These are phyloP conservation scores for Anguilla pacifica DNA, from an alignment of 2,797 vertebrate species.

Conservation along the genomic window DNA sequence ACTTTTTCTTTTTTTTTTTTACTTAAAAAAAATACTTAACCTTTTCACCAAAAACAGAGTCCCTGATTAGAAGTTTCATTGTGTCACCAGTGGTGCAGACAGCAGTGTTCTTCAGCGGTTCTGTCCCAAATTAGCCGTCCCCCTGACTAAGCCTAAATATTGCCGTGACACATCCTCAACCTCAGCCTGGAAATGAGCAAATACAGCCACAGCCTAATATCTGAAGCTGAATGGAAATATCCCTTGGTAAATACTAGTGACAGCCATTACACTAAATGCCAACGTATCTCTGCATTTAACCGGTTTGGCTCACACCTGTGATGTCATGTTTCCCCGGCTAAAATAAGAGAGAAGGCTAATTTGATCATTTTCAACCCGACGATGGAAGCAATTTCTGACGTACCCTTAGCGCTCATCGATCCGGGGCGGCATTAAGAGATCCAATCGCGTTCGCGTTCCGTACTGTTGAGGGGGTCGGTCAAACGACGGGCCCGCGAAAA, in stretches of 20 bases:
- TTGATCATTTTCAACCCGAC: not conserved
- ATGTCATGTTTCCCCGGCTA: constrained; percentile 13
- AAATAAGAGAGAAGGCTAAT: constrained; percentile 1
- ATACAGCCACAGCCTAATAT: not conserved
- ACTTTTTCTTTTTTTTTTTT: not conserved
- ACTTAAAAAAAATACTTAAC: not conserved
- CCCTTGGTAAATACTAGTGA: constrained; percentile 3
- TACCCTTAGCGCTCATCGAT: not conserved
- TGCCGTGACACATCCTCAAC: not conserved
- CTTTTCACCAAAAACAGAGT: not conserved
- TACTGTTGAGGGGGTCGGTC: not conserved
- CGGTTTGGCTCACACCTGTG: not conserved
- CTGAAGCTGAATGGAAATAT: constrained; percentile 4
- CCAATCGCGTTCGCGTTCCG: too few relatives aligned
- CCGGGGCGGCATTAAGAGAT: not conserved
- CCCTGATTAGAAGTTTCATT: not conserved
- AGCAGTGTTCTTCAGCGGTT: not conserved
- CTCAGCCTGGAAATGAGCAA: not conserved
- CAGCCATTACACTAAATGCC: constrained; percentile 1
- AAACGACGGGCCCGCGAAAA: not conserved
- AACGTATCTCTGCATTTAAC: not conserved
- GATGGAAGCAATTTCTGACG: not conserved
- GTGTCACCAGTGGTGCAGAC: not conserved
- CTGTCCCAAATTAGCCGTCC: not conserved
- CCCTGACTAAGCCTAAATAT: not conserved